phyloP scores from a whole-genome alignment of 2,113 vertebrate genomes.

The Puma concolor region DNA sequence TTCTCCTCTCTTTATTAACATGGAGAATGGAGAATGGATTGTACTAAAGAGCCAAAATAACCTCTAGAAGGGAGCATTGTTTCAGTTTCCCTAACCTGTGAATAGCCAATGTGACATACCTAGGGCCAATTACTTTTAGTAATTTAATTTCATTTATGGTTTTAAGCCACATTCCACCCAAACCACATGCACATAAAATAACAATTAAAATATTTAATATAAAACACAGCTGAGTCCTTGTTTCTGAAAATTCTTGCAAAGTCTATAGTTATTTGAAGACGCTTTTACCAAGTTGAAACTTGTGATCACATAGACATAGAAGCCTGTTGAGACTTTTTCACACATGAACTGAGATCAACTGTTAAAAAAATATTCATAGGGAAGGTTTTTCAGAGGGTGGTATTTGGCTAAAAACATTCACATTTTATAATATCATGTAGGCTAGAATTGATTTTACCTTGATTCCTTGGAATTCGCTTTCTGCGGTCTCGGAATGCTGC shows the following conservation, averaged over 20 bases:
- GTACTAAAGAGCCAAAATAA: neutral
- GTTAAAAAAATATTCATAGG: neutral
- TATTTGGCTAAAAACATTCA: neutral
- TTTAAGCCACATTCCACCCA: slow-evolving; percentile 49
- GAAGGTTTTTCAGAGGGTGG: rapidly evolving
- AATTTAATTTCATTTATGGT: slow-evolving; percentile 34
- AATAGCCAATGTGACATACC: neutral
- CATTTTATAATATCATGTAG: neutral
- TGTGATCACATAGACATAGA: neutral
- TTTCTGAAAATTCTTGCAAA: neutral
- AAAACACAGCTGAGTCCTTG: neutral
- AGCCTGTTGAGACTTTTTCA: slow-evolving; percentile 24
- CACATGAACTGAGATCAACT: neutral
- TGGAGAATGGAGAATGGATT: neutral
- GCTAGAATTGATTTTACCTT: slow-evolving; percentile 78
- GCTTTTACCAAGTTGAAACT: slow-evolving; percentile 34
- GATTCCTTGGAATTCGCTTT: slow-evolving; percentile 93
- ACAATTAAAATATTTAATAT: slow-evolving; percentile 62
- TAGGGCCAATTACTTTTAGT: neutral
- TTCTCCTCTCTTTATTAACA: neutral
- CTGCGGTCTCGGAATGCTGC: slow-evolving; percentile 98
- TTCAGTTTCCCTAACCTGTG: neutral
- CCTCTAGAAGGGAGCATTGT: neutral
- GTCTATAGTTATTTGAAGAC: neutral
- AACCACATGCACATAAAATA: neutral